Evolutionary conservation across 2,797 vertebrate species (phyloP).

Genomic region (Sphenopsis melanotis): DNA sequence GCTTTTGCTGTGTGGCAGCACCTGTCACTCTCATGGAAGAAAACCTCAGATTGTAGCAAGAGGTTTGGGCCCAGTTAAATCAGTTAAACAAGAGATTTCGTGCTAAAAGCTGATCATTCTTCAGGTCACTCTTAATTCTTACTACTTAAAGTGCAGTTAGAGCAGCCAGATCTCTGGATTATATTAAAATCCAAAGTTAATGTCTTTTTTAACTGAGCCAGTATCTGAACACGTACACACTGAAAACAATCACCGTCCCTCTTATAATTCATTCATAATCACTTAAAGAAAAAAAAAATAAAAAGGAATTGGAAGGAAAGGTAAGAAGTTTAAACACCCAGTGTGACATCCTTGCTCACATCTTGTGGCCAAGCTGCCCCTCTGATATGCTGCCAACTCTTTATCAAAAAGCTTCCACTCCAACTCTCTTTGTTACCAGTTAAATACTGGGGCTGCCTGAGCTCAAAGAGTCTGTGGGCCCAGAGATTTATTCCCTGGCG

Average conservation of each 20-base stretch:
- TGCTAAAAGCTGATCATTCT: background rate
- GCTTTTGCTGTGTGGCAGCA: background rate
- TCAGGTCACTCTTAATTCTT: background rate
- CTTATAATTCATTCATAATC: background rate
- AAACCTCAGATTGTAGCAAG: background rate
- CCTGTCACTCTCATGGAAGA: background rate
- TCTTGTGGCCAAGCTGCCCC: background rate
- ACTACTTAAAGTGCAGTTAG: background rate
- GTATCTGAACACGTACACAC: background rate
- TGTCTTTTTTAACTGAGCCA: background rate
- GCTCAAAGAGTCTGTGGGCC: background rate
- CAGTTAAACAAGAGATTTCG: background rate
- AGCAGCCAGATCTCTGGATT: background rate
- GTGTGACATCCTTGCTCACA: background rate
- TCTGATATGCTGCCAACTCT: slow-evolving; percentile 17
- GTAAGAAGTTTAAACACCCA: background rate
- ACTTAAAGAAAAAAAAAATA: background rate
- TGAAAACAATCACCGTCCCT: background rate
- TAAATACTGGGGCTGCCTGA: background rate
- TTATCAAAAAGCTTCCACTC: slow-evolving; percentile 5
- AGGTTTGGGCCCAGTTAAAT: background rate
- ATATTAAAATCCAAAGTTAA: background rate
- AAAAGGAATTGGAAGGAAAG: background rate
- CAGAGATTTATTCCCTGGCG: background rate
- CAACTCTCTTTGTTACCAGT: background rate